Percentiles rank a stretch among this genome's conserved stretches.
These are phyloP conservation scores for Deilephila elpenor DNA, from an alignment of 2,888 invertebrate species.

Conservation along the genomic window DNA sequence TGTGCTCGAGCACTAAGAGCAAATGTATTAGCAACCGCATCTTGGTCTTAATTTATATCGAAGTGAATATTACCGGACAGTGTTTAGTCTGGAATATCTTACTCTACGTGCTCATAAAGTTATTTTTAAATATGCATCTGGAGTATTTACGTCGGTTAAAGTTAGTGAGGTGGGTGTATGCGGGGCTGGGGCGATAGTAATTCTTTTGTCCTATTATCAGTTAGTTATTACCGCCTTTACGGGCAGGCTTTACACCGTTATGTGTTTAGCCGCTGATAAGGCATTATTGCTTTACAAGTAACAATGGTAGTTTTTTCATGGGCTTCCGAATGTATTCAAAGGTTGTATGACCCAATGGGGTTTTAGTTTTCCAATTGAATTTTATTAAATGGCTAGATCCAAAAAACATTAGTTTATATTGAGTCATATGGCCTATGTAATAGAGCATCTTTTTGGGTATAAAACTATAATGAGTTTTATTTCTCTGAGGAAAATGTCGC, in stretches of 20 bases:
- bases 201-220: constrained; percentile 56
- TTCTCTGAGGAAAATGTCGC: too few relatives aligned
- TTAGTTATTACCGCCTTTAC: constrained; percentile 48
- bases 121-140: constrained; percentile 25
- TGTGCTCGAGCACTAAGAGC: not conserved
- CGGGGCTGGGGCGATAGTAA: constrained; percentile 33
- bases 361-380: too few relatives aligned
- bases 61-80: constrained; percentile 15
- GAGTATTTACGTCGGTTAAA: not conserved
- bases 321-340: not conserved
- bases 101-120: not conserved
- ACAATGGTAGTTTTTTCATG: constrained; percentile 6
- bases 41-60: constrained; percentile 17
- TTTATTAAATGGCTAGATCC: too few relatives aligned
- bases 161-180: not conserved
- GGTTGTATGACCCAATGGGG: not conserved
- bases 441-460: too few relatives aligned
- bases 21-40: constrained; percentile 14
- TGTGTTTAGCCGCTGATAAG: constrained; percentile 51
- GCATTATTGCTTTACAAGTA: constrained; percentile 33
- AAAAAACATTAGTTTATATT: too few relatives aligned
- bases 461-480: too few relatives aligned
- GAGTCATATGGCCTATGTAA: too few relatives aligned
- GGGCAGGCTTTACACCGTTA: constrained; percentile 46
- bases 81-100: constrained; percentile 19